Percentiles rank a stretch among this genome's conserved stretches.
These are phyloP conservation scores for Embidobia sp. DNA, from an alignment of 2,888 invertebrate genomes.

Conservation along the genomic window DNA sequence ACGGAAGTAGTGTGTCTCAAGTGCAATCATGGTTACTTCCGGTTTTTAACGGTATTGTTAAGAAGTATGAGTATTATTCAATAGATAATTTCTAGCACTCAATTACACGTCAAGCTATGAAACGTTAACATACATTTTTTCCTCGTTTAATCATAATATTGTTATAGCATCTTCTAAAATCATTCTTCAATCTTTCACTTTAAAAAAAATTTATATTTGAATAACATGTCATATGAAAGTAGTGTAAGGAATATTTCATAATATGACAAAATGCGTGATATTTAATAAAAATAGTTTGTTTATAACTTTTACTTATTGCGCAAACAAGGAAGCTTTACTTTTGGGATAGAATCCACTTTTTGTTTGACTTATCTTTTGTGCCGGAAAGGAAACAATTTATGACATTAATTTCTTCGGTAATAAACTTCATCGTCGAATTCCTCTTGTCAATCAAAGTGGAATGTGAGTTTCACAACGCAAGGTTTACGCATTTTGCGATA, in stretches of 20 bases:
- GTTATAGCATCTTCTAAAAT: no score
- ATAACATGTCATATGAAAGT: no score
- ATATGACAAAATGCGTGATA: no score
- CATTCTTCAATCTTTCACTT: no score
- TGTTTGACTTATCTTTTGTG: not conserved
- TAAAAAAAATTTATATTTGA: no score
- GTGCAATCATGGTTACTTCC: constrained; percentile 47
- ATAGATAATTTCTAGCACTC: constrained; percentile 32
- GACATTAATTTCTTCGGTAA: constrained; percentile 8
- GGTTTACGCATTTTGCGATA: constrained; percentile 32
- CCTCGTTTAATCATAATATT: no score
- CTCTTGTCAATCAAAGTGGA: constrained; percentile 34
- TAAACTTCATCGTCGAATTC: constrained; percentile 31
- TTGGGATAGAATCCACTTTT: not conserved
- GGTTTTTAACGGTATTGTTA: constrained; percentile 50
- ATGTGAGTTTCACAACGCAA: constrained; percentile 34
- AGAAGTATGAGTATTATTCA: constrained; percentile 25
- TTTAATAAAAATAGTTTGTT: no score
- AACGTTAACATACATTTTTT: constrained; percentile 5
- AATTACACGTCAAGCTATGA: constrained; percentile 17
- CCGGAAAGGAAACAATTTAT: constrained; percentile 13
- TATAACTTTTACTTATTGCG: no score
- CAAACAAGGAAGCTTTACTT: not conserved
- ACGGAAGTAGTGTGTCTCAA: constrained; percentile 47
- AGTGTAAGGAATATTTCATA: no score